These are phyloP conservation scores for Psix sp. DNA, from an alignment of 1,140 invertebrate species.

Conservation along the genomic window DNA sequence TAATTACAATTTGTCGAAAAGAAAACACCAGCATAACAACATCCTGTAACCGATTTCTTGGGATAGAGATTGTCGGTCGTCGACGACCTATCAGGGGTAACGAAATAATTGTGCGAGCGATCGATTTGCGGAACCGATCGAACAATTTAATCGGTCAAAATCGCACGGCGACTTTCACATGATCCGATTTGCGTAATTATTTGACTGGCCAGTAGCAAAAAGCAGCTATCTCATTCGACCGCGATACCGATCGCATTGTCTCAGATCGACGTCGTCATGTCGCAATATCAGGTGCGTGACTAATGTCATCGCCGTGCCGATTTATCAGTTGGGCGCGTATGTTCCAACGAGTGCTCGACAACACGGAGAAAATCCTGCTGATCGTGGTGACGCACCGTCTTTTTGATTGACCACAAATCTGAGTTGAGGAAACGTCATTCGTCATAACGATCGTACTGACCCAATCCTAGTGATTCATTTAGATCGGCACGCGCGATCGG, in stretches of 20 bases:
- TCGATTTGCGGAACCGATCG: conserved; percentile 25
- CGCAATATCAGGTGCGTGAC: conserved; percentile 59
- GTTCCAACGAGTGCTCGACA: not conserved
- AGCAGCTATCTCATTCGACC: conserved; percentile 32
- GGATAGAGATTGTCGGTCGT: not conserved
- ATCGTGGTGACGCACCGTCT: no score
- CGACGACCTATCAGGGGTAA: conserved; percentile 5
- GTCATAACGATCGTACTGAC: conserved; percentile 12
- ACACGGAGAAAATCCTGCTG: not conserved
- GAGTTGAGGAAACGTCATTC: conserved; percentile 31
- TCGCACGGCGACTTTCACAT: conserved; percentile 42
- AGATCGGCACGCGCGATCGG: conserved; percentile 41
- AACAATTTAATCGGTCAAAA: conserved; percentile 43
- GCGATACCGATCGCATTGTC: conserved; percentile 51
- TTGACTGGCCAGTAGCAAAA: conserved; percentile 32
- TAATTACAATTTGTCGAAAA: no score
- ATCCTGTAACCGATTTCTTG: no score
- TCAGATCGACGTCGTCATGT: conserved; percentile 31
- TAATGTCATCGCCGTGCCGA: conserved; percentile 52
- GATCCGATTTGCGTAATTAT: conserved; percentile 49
- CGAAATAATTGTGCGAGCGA: conserved; percentile 19
- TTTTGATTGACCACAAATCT: no score
- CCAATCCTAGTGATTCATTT: conserved; percentile 52
- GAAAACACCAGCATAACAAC: not conserved
- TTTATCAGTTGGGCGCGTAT: conserved; percentile 34